A percentile compares a stretch with the other conserved stretches of the same genome.
phyloP scores from a whole-genome alignment of 1,140 invertebrate species.

The Panagrolaimus sp. region DNA sequence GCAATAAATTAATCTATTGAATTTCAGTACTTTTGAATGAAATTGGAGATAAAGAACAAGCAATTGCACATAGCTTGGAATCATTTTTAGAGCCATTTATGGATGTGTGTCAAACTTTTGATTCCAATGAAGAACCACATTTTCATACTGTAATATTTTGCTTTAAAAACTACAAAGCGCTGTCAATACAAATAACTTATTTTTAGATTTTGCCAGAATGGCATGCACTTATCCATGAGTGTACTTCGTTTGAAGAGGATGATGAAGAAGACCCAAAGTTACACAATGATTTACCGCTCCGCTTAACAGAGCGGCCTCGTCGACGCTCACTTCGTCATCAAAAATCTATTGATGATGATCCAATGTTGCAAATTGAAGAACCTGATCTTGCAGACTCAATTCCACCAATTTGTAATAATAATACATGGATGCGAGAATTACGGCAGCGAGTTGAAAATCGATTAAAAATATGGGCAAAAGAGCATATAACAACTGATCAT shows the following conservation, averaged over 20 bases:
- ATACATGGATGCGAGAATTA: constrained; percentile 27
- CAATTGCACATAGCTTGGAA: constrained; percentile 13
- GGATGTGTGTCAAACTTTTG: background rate
- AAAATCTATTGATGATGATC: constrained; percentile 15
- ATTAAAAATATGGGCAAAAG: constrained; percentile 35
- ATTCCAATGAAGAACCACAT: constrained; percentile 3
- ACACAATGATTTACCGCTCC: background rate
- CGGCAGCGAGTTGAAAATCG: constrained; percentile 22
- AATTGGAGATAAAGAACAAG: background rate
- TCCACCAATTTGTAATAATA: constrained; percentile 5
- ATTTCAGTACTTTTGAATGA: too few relatives aligned
- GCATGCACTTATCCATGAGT: constrained; percentile 42
- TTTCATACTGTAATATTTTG: constrained; percentile 13
- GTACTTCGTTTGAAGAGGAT: constrained; percentile 18
- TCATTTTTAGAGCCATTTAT: constrained; percentile 6
- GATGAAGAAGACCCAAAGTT: constrained; percentile 17
- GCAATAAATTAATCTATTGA: too few relatives aligned
- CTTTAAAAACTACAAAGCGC: background rate
- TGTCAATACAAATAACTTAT: background rate
- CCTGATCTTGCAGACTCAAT: background rate
- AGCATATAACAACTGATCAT: constrained; percentile 36
- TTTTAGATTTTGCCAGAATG: constrained; percentile 40
- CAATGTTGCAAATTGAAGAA: background rate
- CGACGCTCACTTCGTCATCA: background rate
- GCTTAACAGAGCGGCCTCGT: background rate